Base-by-base conservation (phyloP, 2,888 invertebrate species). In the Andricus curvator region DNA sequence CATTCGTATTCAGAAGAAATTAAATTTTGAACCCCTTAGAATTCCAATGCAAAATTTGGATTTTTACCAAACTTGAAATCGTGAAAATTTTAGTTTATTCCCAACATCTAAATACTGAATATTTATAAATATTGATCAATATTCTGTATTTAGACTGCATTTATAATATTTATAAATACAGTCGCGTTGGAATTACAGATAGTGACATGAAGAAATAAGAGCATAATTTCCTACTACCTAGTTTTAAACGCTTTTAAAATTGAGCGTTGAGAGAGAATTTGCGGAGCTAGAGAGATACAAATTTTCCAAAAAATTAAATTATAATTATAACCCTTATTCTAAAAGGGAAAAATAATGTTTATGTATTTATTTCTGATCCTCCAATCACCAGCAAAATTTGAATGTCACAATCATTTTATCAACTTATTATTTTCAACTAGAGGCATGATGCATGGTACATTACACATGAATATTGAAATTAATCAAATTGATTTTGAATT, bases 391-490 rank as follows among this genome's bases (percentile, higher is more conserved):
- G 22, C 22, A 9, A 41, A 37, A 20, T n/a, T 9, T 37, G 64
- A 4, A 20, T 3, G 17, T 37, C 2, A 66, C n/a, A 66, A 33
- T 66, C 2, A 37, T 66, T n/a, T 66, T 37, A 20, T 60, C 8
- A 60, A 60, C 3, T 60, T 9, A 22, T 8, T 22, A 22, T 60
- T 60, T 60, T 60, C 11, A 25, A 4, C 15, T 15, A 6, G 29
- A 29, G 22, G 67, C 67, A 37, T 44, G 67, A 67, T 41, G 67
- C 67, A 44, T 67, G 67, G 20, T 64, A 17, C 22, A 22, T 22
- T 22, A 60, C 4, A 25, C 17, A 8, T 15, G 29, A 17, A 25
- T 64, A 8, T 64, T 29, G 25, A 17, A 60, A 64, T 64, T 13
- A 15, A 29, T 29, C 4, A 29, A 60, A 64, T 64, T 13, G 15